Evolutionary conservation across 2,797 vertebrate species (phyloP).

Genomic region (Bradypodion pumilum): DNA sequence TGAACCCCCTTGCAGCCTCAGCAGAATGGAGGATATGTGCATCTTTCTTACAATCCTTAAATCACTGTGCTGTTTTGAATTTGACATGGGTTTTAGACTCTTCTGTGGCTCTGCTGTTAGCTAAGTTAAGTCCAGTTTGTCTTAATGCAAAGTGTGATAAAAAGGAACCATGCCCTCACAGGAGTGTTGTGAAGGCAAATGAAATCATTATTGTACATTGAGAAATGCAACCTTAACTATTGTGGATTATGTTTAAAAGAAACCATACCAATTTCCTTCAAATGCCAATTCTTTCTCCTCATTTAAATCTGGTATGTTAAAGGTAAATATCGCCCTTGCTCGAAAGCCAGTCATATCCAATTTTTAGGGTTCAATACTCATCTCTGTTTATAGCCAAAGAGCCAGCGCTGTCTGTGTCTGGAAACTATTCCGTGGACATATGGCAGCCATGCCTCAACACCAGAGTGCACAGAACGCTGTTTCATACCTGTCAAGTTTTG

Average conservation of each 20-base stretch:
- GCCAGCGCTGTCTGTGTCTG: no score
- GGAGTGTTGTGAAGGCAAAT: background rate
- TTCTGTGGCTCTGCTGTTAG: background rate
- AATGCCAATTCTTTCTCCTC: background rate
- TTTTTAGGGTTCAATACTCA: no score
- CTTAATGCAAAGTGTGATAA: background rate
- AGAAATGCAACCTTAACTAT: background rate
- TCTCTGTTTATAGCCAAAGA: no score
- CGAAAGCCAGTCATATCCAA: no score
- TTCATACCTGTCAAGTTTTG: no score
- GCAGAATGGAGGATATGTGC: background rate
- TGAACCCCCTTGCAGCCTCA: background rate
- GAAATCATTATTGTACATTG: background rate
- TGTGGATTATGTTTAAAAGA: background rate
- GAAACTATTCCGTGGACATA: no score
- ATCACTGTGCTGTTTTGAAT: background rate
- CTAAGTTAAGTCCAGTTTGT: background rate
- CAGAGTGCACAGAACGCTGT: no score
- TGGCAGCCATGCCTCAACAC: no score
- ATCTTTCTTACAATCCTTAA: background rate
- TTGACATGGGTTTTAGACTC: background rate
- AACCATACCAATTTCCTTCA: background rate
- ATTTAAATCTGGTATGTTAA: background rate
- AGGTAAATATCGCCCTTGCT: no score
- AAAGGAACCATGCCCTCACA: background rate